Evolutionary conservation across 2,888 invertebrate species (phyloP).

Genomic region (Oasisia sp.): DNA sequence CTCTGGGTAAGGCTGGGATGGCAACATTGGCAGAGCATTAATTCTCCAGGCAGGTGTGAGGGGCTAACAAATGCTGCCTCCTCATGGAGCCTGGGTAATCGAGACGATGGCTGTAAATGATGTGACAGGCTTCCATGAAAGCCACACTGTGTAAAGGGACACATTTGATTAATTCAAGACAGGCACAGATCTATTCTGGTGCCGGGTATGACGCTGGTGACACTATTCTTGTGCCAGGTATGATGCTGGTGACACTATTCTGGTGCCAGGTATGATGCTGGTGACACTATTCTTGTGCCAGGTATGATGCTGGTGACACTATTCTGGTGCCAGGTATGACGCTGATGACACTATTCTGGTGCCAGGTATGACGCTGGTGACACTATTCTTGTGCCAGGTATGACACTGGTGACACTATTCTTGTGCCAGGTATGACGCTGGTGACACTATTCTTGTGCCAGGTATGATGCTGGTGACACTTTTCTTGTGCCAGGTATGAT

Average conservation of each 20-base stretch:
- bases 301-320: slow-evolving; percentile 27
- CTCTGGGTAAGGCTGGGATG: too few relatives aligned
- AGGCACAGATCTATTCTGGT: too few relatives aligned
- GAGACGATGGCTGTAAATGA: too few relatives aligned
- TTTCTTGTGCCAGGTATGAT: too few relatives aligned
- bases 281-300: slow-evolving; percentile 31
- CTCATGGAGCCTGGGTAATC: too few relatives aligned
- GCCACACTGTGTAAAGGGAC: too few relatives aligned
- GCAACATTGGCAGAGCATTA: too few relatives aligned
- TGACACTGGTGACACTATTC: slow-evolving; percentile 29
- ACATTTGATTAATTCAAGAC: too few relatives aligned
- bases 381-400: slow-evolving; percentile 31
- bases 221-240: slow-evolving; percentile 31
- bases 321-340: neutral
- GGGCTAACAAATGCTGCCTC: too few relatives aligned
- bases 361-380: neutral
- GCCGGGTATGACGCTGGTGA: neutral
- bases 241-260: slow-evolving; percentile 30
- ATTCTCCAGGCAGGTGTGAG: too few relatives aligned
- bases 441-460: slow-evolving; percentile 31
- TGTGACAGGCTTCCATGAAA: too few relatives aligned
- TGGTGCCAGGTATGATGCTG: neutral
- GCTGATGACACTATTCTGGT: slow-evolving; percentile 31
- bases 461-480: slow-evolving; percentile 27
- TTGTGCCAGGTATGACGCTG: neutral